A percentile compares a stretch with the other conserved stretches of the same genome.
These are phyloP conservation scores for Myodes glareolus DNA, from an alignment of 2,113 vertebrate species.

Conservation along the genomic window DNA sequence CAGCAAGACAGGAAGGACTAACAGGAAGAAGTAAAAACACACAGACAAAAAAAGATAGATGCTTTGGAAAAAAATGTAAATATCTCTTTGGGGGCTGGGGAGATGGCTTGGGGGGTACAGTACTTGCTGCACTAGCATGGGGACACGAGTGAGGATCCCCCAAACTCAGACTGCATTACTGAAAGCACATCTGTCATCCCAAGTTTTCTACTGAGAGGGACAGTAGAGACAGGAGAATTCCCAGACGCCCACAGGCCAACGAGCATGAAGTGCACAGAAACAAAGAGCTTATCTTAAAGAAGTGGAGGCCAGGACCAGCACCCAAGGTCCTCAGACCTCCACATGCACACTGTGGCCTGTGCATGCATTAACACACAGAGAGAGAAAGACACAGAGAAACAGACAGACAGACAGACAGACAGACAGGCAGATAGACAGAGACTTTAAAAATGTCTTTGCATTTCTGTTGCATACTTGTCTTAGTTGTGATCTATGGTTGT, in stretches of 20 bases:
- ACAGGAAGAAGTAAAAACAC: neutral
- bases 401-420: neutral
- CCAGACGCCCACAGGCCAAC: neutral
- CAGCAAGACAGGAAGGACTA: neutral
- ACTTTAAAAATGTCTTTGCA: neutral
- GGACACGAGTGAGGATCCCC: neutral
- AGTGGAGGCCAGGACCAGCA: neutral
- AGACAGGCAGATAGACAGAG: accelerated
- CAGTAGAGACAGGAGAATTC: neutral
- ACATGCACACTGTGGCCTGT: neutral
- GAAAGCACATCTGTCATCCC: neutral
- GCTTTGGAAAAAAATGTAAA: neutral
- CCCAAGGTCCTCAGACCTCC: no score
- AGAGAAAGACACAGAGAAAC: no score
- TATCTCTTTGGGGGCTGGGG: neutral
- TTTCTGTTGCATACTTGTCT: neutral
- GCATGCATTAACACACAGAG: neutral
- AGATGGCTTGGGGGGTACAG: neutral
- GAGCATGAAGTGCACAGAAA: neutral
- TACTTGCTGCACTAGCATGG: no score
- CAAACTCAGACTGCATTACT: neutral
- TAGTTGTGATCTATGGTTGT: neutral
- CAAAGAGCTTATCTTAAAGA: neutral
- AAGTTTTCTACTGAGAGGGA: no score
- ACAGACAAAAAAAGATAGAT: neutral